Conservation (phyloP, 1,140 invertebrate genomes). For the Galendromus occidentalis region DNA sequence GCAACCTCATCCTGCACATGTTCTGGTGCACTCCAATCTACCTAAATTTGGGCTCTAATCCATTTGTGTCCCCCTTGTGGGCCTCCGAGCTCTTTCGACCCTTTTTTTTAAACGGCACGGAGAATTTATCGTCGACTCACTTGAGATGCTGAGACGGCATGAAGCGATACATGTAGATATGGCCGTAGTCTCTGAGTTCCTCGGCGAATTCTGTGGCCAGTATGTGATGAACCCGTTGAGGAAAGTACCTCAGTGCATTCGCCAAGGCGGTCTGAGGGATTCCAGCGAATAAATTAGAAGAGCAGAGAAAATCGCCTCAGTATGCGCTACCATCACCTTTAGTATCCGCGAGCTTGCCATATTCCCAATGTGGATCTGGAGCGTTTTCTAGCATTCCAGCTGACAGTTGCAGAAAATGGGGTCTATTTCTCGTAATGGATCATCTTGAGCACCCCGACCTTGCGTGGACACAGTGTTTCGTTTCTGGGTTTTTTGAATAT, state of each 20-base stretch:
- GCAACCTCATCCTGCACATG: not conserved
- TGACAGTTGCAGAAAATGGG: too few relatives aligned
- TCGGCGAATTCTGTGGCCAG: slow-evolving; percentile 37
- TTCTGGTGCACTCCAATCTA: not conserved
- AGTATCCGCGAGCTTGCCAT: too few relatives aligned
- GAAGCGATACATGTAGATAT: slow-evolving; percentile 50
- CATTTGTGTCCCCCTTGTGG: not conserved
- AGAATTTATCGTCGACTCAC: slow-evolving; percentile 23
- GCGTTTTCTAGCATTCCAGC: too few relatives aligned
- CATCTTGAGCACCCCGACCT: too few relatives aligned
- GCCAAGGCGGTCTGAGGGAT: slow-evolving; percentile 33
- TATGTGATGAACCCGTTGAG: slow-evolving; percentile 30
- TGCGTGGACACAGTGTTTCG: too few relatives aligned
- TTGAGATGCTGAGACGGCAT: slow-evolving; percentile 33
- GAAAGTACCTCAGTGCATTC: slow-evolving; percentile 45
- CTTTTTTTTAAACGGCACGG: slow-evolving; percentile 5
- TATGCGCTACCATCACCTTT: too few relatives aligned
- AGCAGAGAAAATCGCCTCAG: not conserved
- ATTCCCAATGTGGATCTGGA: too few relatives aligned
- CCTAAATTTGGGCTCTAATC: not conserved
- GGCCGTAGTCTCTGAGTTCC: slow-evolving; percentile 39
- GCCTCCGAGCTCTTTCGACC: not conserved
- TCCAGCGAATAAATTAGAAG: slow-evolving; percentile 1
- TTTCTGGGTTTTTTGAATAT: too few relatives aligned
- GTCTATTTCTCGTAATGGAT: too few relatives aligned